A percentile compares a stretch with the other conserved stretches of the same genome.
These are phyloP conservation scores for Catamblyrhynchus diadema DNA, from an alignment of 2,797 vertebrate genomes.

Conservation along the genomic window DNA sequence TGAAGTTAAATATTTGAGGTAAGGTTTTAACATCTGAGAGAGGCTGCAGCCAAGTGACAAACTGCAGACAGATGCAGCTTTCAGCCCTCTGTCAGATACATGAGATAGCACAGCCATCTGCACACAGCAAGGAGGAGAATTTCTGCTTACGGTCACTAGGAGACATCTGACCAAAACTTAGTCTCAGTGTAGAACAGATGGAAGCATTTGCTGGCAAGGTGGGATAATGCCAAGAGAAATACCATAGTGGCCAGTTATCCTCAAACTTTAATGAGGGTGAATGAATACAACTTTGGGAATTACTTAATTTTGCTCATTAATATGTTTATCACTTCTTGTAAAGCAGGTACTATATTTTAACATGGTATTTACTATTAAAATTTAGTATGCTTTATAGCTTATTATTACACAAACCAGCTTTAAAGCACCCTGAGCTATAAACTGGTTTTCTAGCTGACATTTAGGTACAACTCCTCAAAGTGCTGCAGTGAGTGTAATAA, in stretches of 20 bases:
- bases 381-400: background rate
- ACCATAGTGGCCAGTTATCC: background rate
- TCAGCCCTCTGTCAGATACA: background rate
- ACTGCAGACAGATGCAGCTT: constrained; percentile 44
- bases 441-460: background rate
- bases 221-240: background rate
- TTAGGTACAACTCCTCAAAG: background rate
- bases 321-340: background rate
- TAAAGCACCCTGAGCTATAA: background rate
- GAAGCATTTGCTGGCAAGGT: constrained; percentile 1
- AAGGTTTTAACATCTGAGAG: background rate
- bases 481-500: background rate
- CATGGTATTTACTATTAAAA: background rate
- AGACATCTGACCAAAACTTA: constrained; percentile 1
- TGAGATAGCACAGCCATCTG: constrained; percentile 9
- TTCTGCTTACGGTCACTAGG: background rate
- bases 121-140: background rate
- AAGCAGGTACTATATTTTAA: background rate
- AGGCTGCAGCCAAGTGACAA: background rate
- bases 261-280: background rate
- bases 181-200: background rate
- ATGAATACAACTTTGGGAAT: background rate
- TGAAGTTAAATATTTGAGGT: background rate
- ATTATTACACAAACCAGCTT: background rate
- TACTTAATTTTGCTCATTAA: background rate